These are phyloP conservation scores for Cotesia typhae DNA, from an alignment of 1,140 invertebrate species.

Conservation along the genomic window DNA sequence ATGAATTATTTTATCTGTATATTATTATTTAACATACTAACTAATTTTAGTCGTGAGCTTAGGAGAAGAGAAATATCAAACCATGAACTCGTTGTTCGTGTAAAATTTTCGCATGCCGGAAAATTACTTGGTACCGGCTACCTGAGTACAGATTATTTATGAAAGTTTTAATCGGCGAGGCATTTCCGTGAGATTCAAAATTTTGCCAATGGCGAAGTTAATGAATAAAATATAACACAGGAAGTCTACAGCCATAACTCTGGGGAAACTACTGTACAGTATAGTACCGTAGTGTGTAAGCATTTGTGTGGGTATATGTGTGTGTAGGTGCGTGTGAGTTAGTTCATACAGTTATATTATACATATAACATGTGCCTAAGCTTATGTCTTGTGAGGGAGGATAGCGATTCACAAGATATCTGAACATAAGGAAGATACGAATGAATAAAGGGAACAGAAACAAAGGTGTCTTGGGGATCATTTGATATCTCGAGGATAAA, in stretches of 20 bases:
- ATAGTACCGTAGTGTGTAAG: too few relatives aligned
- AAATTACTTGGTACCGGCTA: not conserved
- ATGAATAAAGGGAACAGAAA: constrained; percentile 50
- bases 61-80: too few relatives aligned
- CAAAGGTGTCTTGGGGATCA: constrained; percentile 53
- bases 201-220: constrained; percentile 8
- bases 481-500: constrained; percentile 52
- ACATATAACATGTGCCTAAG: constrained; percentile 10
- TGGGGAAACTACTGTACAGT: too few relatives aligned
- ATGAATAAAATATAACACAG: constrained; percentile 44
- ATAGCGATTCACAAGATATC: constrained; percentile 7
- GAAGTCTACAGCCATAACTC: not conserved
- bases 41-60: too few relatives aligned
- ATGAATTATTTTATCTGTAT: too few relatives aligned
- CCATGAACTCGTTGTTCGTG: too few relatives aligned
- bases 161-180: constrained; percentile 34
- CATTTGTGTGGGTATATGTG: not conserved
- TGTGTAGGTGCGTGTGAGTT: too few relatives aligned
- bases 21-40: too few relatives aligned
- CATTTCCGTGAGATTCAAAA: constrained; percentile 10
- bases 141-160: constrained; percentile 25
- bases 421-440: constrained; percentile 54
- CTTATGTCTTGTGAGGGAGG: constrained; percentile 3
- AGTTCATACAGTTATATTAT: not conserved
- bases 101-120: too few relatives aligned